Evolutionary conservation across 2,888 invertebrate species (phyloP), one percentile per base, ranked within the genome.

Genomic region (Caenorhabditis angaria): DNA sequence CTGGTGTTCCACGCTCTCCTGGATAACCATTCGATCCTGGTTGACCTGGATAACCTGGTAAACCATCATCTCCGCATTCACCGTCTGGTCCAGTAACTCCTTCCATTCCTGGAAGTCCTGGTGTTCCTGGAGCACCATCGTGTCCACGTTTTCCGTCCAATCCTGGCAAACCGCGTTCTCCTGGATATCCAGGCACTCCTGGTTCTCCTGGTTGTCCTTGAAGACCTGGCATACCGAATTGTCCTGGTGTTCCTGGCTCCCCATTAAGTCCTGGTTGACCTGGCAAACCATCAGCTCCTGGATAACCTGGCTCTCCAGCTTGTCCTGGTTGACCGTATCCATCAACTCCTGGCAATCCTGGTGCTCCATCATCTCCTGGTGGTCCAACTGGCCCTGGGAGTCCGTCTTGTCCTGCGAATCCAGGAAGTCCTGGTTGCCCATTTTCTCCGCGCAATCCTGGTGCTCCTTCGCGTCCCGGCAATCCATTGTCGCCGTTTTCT

Each of bases 1-100:
- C 76, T 47, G 78, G 80, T 0, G 61, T 29, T 61, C 80, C 78
- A 50, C 77, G 74, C 12, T 53, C 59, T 67, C 79, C 94, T 64
- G 90, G 87, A 35, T 67, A 62, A 50, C 85, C 85, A 35, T 67
- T 67, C 50, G 80, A 79, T 61, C 87, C 85, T 48, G 80, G 80
- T 14, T 55, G 6, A 54, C 85, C 84, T 68, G 72, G 61, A 24
- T 66, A 67, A 24, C 61, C 64, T 61, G 51, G 65, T 24, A 58
- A 59, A 6, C 87, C 87, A 6, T 75, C 77, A 20, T 78, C 78
- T 56, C 84, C 83, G 55, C 74, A 71, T 25, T 83, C 82, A 65
- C 84, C 84, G 54, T 82, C 74, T 8, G 68, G 48, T 75, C 85
- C 76, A 80, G 90, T 90, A 61, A 75, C 68, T 51, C 86, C 89